Conservation (phyloP, 1,140 invertebrate species). For the Zaprionus camerounensis region DNA sequence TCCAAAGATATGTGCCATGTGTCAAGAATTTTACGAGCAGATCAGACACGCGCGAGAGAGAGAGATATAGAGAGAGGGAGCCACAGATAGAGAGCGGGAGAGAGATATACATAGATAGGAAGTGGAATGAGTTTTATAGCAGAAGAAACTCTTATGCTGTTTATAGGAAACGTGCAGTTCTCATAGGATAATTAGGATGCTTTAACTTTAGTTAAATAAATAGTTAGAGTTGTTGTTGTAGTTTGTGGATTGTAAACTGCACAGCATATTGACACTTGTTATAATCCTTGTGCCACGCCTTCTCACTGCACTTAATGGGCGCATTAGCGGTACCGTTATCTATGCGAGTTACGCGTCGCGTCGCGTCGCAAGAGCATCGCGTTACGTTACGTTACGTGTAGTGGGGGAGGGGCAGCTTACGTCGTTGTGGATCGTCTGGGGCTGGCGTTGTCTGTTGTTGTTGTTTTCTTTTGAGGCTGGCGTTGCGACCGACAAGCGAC, state of each 20-base stretch:
- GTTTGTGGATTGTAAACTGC: conserved; percentile 16
- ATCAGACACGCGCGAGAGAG: neutral
- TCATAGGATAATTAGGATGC: neutral
- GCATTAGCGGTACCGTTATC: conserved; percentile 32
- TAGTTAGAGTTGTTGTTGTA: conserved; percentile 5
- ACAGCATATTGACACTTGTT: conserved; percentile 17
- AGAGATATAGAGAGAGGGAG: neutral
- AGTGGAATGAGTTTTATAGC: neutral
- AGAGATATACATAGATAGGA: neutral
- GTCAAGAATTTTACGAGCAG: neutral
- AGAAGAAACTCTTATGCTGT: too few relatives aligned
- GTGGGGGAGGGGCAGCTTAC: neutral
- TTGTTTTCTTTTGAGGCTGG: conserved; percentile 38
- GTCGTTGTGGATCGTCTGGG: conserved; percentile 6
- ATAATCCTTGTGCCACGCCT: conserved; percentile 40
- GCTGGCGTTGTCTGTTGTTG: conserved; percentile 22
- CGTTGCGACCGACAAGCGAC: conserved; percentile 76
- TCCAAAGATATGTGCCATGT: neutral
- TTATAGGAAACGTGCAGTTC: neutral
- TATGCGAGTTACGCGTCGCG: conserved; percentile 20
- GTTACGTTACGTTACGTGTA: conserved; percentile 22
- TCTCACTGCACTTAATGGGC: conserved; percentile 13
- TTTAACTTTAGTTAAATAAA: neutral
- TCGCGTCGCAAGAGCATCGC: conserved; percentile 3
- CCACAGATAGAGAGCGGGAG: too few relatives aligned